A percentile compares a stretch with the other conserved stretches of the same genome.
These are phyloP conservation scores for Medauroidea extradentata DNA, from an alignment of 1,140 invertebrate species.

Conservation along the genomic window DNA sequence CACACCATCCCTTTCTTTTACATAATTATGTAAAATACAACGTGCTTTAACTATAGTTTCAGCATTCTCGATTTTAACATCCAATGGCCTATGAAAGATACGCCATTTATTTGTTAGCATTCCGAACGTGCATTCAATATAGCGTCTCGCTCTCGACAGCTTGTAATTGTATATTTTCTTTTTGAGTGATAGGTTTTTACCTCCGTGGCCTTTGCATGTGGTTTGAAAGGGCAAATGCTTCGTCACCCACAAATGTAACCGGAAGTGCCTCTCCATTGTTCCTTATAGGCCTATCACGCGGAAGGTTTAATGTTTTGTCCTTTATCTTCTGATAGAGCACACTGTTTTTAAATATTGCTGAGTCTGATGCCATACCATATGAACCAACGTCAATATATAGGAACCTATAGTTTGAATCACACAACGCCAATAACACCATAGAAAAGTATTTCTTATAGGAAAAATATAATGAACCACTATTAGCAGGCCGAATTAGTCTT, in stretches of 20 bases:
- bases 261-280: slow-evolving; percentile 16
- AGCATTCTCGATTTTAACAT: slow-evolving; percentile 21
- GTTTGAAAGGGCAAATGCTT: slow-evolving; percentile 41
- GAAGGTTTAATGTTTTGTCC: slow-evolving; percentile 16
- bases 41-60: slow-evolving; percentile 3
- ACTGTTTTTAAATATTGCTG: slow-evolving; percentile 25
- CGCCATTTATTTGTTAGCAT: slow-evolving; percentile 28
- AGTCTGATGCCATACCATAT: slow-evolving; percentile 18
- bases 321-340: slow-evolving; percentile 23
- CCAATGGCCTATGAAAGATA: slow-evolving; percentile 29
- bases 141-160: slow-evolving; percentile 32
- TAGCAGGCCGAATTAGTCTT: slow-evolving; percentile 16
- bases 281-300: slow-evolving; percentile 18
- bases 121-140: slow-evolving; percentile 32
- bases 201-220: slow-evolving; percentile 41
- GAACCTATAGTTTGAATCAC: slow-evolving; percentile 25
- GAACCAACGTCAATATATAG: slow-evolving; percentile 27
- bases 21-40: too few species aligned
- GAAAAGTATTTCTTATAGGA: slow-evolving; percentile 21
- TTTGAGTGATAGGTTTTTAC: slow-evolving; percentile 22
- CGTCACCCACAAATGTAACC: slow-evolving; percentile 41
- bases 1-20: too few species aligned
- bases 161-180: slow-evolving; percentile 44
- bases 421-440: slow-evolving; percentile 27
- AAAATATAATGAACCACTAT: slow-evolving; percentile 35